Conservation (phyloP, 1,140 invertebrate species). For the Pogonomyrmex barbatus region DNA sequence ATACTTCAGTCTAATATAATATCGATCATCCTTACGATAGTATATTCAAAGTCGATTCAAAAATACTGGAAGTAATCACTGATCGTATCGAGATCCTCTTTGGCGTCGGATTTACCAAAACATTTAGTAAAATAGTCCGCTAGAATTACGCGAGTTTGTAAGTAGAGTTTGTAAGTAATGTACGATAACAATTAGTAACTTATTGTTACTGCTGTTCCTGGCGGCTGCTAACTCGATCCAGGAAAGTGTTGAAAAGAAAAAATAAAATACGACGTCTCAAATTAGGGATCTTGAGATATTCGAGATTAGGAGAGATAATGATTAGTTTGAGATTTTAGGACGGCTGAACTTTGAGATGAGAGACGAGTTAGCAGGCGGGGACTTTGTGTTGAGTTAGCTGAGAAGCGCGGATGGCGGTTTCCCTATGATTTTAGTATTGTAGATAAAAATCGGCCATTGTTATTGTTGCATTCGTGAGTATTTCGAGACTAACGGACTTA, state of each 20-base stretch:
- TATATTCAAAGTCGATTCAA: neutral
- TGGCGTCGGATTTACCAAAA: slow-evolving; percentile 82
- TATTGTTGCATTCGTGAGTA: slow-evolving; percentile 74
- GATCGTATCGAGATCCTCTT: neutral
- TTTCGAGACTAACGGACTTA: slow-evolving; percentile 73
- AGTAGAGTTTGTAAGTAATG: slow-evolving; percentile 85
- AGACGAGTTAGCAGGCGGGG: slow-evolving; percentile 27
- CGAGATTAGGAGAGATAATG: neutral
- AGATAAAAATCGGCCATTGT: slow-evolving; percentile 73
- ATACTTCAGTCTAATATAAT: neutral
- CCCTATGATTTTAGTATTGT: slow-evolving; percentile 68
- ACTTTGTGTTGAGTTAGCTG: slow-evolving; percentile 55
- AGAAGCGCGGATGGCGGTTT: slow-evolving; percentile 38
- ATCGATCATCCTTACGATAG: neutral
- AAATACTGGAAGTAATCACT: neutral
- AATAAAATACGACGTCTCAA: neutral
- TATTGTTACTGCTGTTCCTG: slow-evolving; percentile 64
- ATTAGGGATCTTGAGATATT: neutral
- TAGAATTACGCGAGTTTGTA: slow-evolving; percentile 79
- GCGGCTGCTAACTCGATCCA: slow-evolving; percentile 12
- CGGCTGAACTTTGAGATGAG: neutral
- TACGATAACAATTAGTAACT: slow-evolving; percentile 83
- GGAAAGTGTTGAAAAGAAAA: neutral
- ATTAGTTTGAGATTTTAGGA: slow-evolving; percentile 33
- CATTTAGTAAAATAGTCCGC: slow-evolving; percentile 76